A percentile compares a stretch with the other conserved stretches of the same genome.
phyloP scores from a whole-genome alignment of 2,888 invertebrate genomes.

The Eupithecia insigniata region DNA sequence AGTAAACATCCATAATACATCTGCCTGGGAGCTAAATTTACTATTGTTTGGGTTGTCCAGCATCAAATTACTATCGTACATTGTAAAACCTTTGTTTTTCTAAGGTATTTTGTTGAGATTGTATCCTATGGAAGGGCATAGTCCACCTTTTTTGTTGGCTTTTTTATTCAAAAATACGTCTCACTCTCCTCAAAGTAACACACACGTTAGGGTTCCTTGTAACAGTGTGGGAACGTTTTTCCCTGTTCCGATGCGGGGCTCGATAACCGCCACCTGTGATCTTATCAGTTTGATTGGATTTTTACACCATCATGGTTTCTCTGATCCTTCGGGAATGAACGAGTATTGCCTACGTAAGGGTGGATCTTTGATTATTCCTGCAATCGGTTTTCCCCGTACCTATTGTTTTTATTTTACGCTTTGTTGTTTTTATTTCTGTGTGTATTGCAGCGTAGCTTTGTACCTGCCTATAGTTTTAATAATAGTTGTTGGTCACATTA shows the following conservation, averaged over 20 bases:
- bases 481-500: not conserved
- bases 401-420: not conserved
- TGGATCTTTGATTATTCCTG: not conserved
- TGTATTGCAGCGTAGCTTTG: not conserved
- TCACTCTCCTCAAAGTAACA: not conserved
- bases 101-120: not conserved
- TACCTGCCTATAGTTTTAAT: no score
- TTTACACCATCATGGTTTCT: not conserved
- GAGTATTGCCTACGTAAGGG: conserved; percentile 5
- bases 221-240: not conserved
- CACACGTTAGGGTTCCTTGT: conserved; percentile 1
- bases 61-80: no score
- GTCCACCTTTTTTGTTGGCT: no score
- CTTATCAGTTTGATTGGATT: conserved; percentile 4
- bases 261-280: conserved; percentile 6
- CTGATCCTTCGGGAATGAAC: conserved; percentile 4
- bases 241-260: not conserved
- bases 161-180: not conserved
- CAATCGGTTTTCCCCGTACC: not conserved
- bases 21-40: no score
- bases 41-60: no score
- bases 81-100: not conserved
- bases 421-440: not conserved
- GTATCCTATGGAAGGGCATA: not conserved
- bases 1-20: no score